phyloP scores from a whole-genome alignment of 2,888 invertebrate genomes.

The Lasioglossum malachurum region DNA sequence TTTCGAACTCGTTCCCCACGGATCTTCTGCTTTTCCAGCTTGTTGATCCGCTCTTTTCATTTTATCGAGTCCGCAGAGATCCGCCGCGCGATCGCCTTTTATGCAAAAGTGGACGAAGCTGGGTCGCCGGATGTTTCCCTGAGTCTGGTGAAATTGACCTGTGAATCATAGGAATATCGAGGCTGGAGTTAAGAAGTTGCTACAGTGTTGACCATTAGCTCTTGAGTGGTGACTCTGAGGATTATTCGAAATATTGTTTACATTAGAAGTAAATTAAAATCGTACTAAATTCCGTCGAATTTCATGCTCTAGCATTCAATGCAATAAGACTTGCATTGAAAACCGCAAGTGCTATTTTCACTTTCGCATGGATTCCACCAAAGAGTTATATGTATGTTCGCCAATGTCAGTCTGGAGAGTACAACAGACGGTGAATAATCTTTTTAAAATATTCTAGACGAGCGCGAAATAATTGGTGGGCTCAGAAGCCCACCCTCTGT shows the following conservation, averaged over 20 bases:
- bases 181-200: not conserved
- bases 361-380: not conserved
- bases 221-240: no score
- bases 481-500: not conserved
- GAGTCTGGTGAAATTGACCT: not conserved
- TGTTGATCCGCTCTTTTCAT: not conserved
- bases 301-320: no score
- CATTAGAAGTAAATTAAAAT: no score
- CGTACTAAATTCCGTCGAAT: no score
- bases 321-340: not conserved
- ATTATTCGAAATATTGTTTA: no score
- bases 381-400: not conserved
- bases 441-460: not conserved
- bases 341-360: not conserved
- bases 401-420: not conserved
- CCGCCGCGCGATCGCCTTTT: slow-evolving; percentile 41
- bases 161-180: not conserved
- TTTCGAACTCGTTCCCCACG: slow-evolving; percentile 33
- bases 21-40: not conserved
- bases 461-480: not conserved
- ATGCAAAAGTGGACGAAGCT: slow-evolving; percentile 24
- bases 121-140: not conserved
- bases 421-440: not conserved
- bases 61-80: not conserved
- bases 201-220: no score